These are phyloP conservation scores for Geophilus truncorum DNA, from an alignment of 2,888 invertebrate species.

Conservation along the genomic window DNA sequence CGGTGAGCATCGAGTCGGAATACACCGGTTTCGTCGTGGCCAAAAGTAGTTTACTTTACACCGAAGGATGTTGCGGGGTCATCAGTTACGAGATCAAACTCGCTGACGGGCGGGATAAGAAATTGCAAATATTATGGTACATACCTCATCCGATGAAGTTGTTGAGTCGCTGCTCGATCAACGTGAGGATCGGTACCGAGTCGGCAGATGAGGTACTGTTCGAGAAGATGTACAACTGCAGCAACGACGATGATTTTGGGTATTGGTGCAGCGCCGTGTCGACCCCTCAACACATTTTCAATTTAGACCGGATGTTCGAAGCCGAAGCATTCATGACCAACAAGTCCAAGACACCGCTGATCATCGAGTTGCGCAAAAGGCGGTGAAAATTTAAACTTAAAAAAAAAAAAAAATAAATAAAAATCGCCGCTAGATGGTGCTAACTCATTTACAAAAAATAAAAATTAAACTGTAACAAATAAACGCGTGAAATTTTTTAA, in stretches of 20 bases:
- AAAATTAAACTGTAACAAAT: background rate
- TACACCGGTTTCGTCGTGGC: too few species aligned
- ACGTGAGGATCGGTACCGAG: background rate
- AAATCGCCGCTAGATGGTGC: background rate
- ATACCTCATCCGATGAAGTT: background rate
- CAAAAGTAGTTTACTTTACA: too few species aligned
- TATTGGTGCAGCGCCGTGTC: background rate
- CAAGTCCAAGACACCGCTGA: background rate
- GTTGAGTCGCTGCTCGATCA: background rate
- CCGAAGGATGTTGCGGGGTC: too few species aligned
- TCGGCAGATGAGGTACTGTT: background rate
- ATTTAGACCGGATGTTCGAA: background rate
- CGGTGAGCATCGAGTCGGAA: too few species aligned
- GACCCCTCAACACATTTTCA: background rate
- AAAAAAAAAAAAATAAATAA: too few species aligned
- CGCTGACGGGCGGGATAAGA: too few species aligned
- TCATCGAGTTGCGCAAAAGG: background rate
- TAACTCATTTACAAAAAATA: background rate
- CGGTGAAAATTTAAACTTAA: too few species aligned
- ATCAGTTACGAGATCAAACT: too few species aligned
- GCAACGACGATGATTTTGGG: background rate
- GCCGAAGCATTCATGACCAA: background rate
- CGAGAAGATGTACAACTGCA: background rate
- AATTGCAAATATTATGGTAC: too few species aligned
- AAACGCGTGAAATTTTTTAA: too few species aligned